Evolutionary conservation across 2,113 vertebrate species (phyloP), one percentile per base, ranked within the genome.

Genomic region (Isichthys henryi): DNA sequence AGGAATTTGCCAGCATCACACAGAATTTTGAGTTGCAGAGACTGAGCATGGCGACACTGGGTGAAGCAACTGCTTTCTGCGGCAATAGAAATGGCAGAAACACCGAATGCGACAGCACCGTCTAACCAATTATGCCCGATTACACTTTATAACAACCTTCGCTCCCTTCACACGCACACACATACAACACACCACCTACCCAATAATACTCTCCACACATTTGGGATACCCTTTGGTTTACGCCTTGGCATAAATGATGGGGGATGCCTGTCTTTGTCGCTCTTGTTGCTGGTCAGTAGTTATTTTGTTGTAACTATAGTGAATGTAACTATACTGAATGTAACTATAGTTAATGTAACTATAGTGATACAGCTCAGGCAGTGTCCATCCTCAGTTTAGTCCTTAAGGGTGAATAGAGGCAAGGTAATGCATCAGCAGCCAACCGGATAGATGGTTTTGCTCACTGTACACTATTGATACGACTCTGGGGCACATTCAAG

Each of bases 291-390:
- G 88, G n/a, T 89, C 17, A 21, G 62, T 23, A 88, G 70, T 10
- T 35, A 45, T 83, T 82, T 46, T 39, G n/a, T 62, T 39, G n/a
- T 49, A 53, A 35, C 48, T 43, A 82, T 88, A 70, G 66, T 74
- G 66, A 88, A 88, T 9, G 88, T 88, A 8, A 49, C 88, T 88
- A 88, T 88, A 62, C n/a, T 66, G 62, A 88, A 88, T 6, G 88
- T 89, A 13, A 45, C 88, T 82, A 88, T 88, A 62, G 62, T 66
- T 23, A 88, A 88, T 5, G 88, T 89, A 13, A 45, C 88, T 82
- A 89, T 89, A 70, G 88, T 5, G 88, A 89, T 48, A 82, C 48
- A 15, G 66, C 27, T 88, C 88, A 86, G 85, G n/a, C 48, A 82
- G 5, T 52, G 45, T 49, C 17, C 46, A 13, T 77, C 23, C 31